Evolutionary conservation across 2,888 invertebrate species (phyloP).

Genomic region (Sinelater perroti): DNA sequence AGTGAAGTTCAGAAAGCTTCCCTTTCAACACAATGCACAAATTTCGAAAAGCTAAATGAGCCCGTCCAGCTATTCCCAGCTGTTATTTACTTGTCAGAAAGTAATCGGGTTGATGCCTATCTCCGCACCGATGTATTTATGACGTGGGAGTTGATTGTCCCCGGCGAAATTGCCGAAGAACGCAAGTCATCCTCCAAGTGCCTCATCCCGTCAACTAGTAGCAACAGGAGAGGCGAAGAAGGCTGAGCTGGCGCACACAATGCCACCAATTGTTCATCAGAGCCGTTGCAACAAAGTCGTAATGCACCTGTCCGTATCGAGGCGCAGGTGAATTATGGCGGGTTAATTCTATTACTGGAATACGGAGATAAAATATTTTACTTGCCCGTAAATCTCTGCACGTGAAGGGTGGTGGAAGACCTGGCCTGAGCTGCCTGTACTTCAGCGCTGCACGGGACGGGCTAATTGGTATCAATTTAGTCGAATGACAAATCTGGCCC

Average conservation of each 20-base stretch:
- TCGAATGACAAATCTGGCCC: too few species aligned
- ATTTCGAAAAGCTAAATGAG: too few species aligned
- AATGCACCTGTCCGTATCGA: constrained; percentile 7
- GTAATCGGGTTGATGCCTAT: too few species aligned
- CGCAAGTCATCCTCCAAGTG: constrained; percentile 25
- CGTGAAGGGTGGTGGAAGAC: not conserved
- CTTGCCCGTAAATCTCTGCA: constrained; percentile 9
- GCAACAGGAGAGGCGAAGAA: constrained; percentile 1
- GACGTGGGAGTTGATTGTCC: constrained; percentile 8
- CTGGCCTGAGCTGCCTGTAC: constrained; percentile 1
- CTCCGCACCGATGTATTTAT: not conserved
- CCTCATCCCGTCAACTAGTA: constrained; percentile 10
- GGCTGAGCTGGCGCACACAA: constrained; percentile 11
- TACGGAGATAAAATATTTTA: constrained; percentile 10
- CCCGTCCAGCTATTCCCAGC: too few species aligned
- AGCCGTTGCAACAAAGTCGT: constrained; percentile 6
- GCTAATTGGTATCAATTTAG: not conserved
- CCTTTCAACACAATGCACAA: too few species aligned
- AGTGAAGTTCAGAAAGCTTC: too few species aligned
- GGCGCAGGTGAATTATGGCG: not conserved
- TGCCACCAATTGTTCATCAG: constrained; percentile 16
- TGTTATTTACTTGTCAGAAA: too few species aligned
- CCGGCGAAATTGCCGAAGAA: constrained; percentile 9
- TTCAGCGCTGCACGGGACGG: too few species aligned
- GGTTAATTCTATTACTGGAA: constrained; percentile 7